phyloP scores from a whole-genome alignment of 1,140 invertebrate genomes.

The Cryptotermes secundus region DNA sequence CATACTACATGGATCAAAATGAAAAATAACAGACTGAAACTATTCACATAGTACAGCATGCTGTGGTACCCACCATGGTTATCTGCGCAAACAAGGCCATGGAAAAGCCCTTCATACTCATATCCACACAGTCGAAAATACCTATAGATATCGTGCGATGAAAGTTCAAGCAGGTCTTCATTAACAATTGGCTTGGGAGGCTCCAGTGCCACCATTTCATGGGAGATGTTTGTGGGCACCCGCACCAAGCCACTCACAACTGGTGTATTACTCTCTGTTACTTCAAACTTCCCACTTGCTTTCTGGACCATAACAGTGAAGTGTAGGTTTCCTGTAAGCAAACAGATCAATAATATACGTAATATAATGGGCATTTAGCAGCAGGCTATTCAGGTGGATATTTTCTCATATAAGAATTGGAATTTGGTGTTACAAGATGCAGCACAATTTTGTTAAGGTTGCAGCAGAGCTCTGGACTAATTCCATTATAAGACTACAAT shows the following conservation, averaged over 20 bases:
- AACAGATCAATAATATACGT: too few species aligned
- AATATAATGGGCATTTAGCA: too few species aligned
- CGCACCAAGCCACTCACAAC: slow-evolving; percentile 61
- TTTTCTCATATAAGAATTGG: too few species aligned
- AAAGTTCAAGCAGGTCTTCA: slow-evolving; percentile 41
- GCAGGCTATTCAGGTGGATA: too few species aligned
- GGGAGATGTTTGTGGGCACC: slow-evolving; percentile 53
- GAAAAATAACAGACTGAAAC: not conserved
- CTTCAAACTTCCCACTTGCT: slow-evolving; percentile 80
- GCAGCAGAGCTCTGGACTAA: too few species aligned
- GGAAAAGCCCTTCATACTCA: slow-evolving; percentile 81
- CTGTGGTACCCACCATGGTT: slow-evolving; percentile 44
- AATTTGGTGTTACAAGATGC: too few species aligned
- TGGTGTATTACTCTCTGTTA: slow-evolving; percentile 73
- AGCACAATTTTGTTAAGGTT: too few species aligned
- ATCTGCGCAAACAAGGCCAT: slow-evolving; percentile 58
- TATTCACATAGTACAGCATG: too few species aligned
- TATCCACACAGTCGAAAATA: slow-evolving; percentile 88
- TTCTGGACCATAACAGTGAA: slow-evolving; percentile 72
- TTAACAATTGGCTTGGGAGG: slow-evolving; percentile 45
- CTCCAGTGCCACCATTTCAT: slow-evolving; percentile 50
- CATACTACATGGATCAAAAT: too few species aligned
- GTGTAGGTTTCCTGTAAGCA: too few species aligned
- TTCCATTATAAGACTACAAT: too few species aligned
- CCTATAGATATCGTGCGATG: slow-evolving; percentile 78